Base-by-base conservation (phyloP, 2,797 vertebrate genomes). In the Crax fasciolata region DNA sequence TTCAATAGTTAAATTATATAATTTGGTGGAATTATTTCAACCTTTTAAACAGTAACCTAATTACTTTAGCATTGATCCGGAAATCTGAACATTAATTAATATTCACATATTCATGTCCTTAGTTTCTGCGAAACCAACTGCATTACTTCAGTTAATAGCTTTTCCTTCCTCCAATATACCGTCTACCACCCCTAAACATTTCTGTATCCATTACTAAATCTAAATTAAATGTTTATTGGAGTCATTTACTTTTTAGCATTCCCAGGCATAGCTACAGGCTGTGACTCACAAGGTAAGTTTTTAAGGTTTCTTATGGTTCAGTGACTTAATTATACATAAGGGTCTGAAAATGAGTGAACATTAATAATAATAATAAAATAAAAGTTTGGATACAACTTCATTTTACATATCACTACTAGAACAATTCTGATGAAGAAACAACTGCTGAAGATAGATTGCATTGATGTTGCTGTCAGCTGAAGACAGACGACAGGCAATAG, bases 191-290 rank as follows among this genome's bases (percentile, higher is more conserved):
- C 70, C 70, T 52, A 92, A 67, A 58, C 80, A 91, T 93, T 97
- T 94, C 85, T 77, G 48, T 81, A 87, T 90, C 77, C 96, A 91
- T 96, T 95, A 90, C 89, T 78, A 97, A 95, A 94, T 90, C 70
- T 93, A 88, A 97, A 96, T 95, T 97, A 97, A 97, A 93, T 83
- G 83, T 94, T 97, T 95, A 93, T 78, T 82, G 25, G 83, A 74
- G 77, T 94, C 86, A 39, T 91, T 96, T 97, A 94, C 87, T 96
- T 95, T 89, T 79, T 88, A 92, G 32, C 54, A 52, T 94, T 84
- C 90, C 72, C 77, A 72, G 77, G 78, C 92, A 92, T n/a, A 19
- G 48, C 52, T 80, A 44, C 0, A 5, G 81, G 93, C 58, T 61
- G 28, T 55, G 80, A 83, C 28, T 89, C 97, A 97, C 44, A 70